Percentiles rank a stretch among this genome's conserved stretches.
phyloP scores from a whole-genome alignment of 2,113 vertebrate genomes.

The Montifringilla adamsi region DNA sequence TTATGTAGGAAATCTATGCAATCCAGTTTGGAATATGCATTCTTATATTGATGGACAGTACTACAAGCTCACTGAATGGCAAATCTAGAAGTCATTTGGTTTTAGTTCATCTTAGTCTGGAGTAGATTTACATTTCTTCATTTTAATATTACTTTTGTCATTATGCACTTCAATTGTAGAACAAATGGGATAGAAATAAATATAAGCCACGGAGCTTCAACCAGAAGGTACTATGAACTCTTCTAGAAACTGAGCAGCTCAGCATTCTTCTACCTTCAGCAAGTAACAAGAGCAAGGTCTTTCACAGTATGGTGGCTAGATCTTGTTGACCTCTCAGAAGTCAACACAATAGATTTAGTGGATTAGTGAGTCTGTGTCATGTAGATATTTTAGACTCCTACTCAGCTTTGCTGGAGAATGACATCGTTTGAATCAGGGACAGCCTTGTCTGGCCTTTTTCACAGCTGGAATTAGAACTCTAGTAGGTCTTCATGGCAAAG shows the following conservation, averaged over 20 bases:
- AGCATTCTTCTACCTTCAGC: background rate
- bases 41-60: background rate
- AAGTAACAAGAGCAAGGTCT: background rate
- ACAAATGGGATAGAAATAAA: background rate
- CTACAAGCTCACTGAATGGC: background rate
- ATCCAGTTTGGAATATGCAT: background rate
- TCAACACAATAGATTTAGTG: background rate
- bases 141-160: background rate
- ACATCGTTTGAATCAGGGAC: slow-evolving; percentile 20
- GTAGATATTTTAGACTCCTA: background rate
- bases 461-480: background rate
- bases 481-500: background rate
- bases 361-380: background rate
- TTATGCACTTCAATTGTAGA: background rate
- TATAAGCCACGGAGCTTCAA: background rate
- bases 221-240: background rate
- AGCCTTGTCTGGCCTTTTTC: background rate
- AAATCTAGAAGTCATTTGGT: background rate
- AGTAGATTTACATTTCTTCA: background rate
- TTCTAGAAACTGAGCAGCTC: background rate
- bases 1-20: background rate
- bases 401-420: slow-evolving; percentile 10
- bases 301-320: background rate
- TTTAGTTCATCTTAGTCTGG: background rate
- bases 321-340: background rate